Percentiles rank a stretch among this genome's conserved stretches.
These are phyloP conservation scores for Scarus forsteni DNA, from an alignment of 2,797 vertebrate species.

Conservation along the genomic window DNA sequence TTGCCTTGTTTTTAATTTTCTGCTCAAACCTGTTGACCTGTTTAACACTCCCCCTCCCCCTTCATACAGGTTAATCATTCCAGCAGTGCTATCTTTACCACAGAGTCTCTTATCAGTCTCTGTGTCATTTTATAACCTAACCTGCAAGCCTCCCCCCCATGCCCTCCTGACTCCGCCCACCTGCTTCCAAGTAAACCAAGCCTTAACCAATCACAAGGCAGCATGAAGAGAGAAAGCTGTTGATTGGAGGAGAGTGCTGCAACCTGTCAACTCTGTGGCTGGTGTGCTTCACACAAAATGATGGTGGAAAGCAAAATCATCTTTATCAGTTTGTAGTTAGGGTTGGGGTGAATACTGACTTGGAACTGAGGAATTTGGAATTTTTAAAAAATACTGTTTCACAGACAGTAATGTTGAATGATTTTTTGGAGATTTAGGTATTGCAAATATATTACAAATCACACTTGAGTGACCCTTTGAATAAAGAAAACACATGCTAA, in stretches of 20 bases:
- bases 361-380: no score
- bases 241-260: conserved; percentile 84
- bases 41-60: conserved; percentile 55
- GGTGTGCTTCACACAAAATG: conserved; percentile 84
- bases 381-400: no score
- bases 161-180: conserved; percentile 61
- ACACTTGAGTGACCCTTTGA: not conserved
- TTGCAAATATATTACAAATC: not conserved
- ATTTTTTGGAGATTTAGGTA: no score
- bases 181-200: conserved; percentile 49
- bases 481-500: not conserved
- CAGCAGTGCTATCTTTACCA: conserved; percentile 88
- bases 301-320: not conserved
- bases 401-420: no score
- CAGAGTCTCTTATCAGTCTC: conserved; percentile 92
- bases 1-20: conserved; percentile 9
- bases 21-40: conserved; percentile 22
- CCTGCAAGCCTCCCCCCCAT: conserved; percentile 77
- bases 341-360: not conserved
- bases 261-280: conserved; percentile 76
- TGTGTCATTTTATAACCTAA: conserved; percentile 98
- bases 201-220: conserved; percentile 83
- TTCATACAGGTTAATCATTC: conserved; percentile 94
- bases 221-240: conserved; percentile 71
- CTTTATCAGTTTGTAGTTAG: not conserved